Conservation (phyloP, 2,113 vertebrate species). For the Seriola aureovittata region DNA sequence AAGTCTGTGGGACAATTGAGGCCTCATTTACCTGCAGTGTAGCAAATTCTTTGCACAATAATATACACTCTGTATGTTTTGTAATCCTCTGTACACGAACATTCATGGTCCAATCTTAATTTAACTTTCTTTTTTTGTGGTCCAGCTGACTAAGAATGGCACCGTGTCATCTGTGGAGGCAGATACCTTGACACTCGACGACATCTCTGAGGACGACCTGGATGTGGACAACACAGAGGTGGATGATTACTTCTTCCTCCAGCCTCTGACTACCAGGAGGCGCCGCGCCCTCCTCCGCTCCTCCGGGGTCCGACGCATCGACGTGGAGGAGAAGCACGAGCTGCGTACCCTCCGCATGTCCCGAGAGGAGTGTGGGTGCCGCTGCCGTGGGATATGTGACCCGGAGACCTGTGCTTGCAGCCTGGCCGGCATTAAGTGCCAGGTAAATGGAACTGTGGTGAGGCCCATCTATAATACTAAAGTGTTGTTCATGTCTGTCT, state of each 20-base stretch:
- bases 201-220: slow-evolving; percentile 98
- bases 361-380: slow-evolving; percentile 97
- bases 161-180: slow-evolving; percentile 94
- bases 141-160: slow-evolving; percentile 95
- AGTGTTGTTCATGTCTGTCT: slow-evolving; percentile 53
- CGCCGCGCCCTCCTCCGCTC: slow-evolving; percentile 91
- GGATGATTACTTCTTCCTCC: slow-evolving; percentile 98
- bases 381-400: slow-evolving; percentile 94
- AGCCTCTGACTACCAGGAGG: slow-evolving; percentile 95
- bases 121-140: slow-evolving; percentile 26
- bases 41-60: not conserved
- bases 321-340: slow-evolving; percentile 96
- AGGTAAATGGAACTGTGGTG: slow-evolving; percentile 89
- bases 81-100: not conserved
- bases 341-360: slow-evolving; percentile 94
- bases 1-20: slow-evolving; percentile 80
- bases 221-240: slow-evolving; percentile 98
- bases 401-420: slow-evolving; percentile 97
- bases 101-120: not conserved
- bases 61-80: not conserved
- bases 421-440: slow-evolving; percentile 98
- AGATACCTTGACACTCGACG: slow-evolving; percentile 92
- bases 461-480: slow-evolving; percentile 74
- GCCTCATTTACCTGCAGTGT: not conserved
- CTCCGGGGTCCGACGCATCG: slow-evolving; percentile 96